Percentiles rank a stretch among this genome's conserved stretches.
phyloP scores from a whole-genome alignment of 2,113 vertebrate species.

The Pangasianodon hypophthalmus region DNA sequence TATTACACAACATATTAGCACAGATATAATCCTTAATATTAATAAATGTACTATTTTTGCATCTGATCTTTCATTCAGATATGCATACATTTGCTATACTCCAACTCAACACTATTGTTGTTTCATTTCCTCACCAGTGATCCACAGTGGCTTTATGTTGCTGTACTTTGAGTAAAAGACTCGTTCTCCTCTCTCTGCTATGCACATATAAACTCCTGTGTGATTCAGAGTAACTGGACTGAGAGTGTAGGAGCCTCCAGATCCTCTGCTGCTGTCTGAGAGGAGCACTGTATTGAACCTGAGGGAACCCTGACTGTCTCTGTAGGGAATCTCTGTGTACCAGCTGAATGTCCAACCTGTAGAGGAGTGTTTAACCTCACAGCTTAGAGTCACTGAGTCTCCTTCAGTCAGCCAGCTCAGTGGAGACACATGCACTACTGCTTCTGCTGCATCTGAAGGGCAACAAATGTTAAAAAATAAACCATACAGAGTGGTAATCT shows the following conservation, averaged over 20 bases:
- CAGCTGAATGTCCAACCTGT: slow-evolving; percentile 50
- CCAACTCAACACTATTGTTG: not conserved
- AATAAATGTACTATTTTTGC: not conserved
- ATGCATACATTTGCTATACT: not conserved
- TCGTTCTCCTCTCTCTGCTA: slow-evolving; percentile 44
- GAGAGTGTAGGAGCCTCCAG: slow-evolving; percentile 42
- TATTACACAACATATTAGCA: not conserved
- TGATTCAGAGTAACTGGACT: slow-evolving; percentile 32
- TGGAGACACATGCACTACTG: slow-evolving; percentile 34
- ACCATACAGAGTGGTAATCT: not conserved
- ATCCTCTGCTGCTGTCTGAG: not conserved
- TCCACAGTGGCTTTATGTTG: slow-evolving; percentile 31
- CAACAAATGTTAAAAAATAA: not conserved
- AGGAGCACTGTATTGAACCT: not conserved
- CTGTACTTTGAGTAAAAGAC: slow-evolving; percentile 42
- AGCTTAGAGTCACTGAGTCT: not conserved
- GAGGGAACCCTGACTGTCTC: not conserved
- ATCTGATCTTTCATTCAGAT: not conserved
- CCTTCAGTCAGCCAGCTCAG: slow-evolving; percentile 21
- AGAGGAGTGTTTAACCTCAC: slow-evolving; percentile 31
- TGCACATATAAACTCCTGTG: slow-evolving; percentile 52
- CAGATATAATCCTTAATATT: not conserved
- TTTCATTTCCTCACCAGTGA: slow-evolving; percentile 47
- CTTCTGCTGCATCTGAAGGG: slow-evolving; percentile 7
- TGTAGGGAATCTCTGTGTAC: slow-evolving; percentile 11